Percentiles rank a stretch among this genome's conserved stretches.
phyloP scores from a whole-genome alignment of 2,113 vertebrate species.

The Pterocles gutturalis region DNA sequence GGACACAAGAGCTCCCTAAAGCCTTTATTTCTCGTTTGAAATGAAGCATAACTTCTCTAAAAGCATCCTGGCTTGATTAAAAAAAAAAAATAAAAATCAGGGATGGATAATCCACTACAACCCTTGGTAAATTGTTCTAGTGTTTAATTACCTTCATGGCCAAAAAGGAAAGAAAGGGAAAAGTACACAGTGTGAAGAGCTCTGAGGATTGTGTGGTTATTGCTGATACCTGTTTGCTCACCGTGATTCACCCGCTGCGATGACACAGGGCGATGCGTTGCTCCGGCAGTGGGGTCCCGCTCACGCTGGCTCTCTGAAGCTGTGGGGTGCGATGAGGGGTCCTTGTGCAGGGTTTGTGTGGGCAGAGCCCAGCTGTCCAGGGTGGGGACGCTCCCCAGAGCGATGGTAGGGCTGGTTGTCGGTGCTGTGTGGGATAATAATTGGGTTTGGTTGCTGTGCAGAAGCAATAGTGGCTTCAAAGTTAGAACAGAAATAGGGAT shows the following conservation, averaged over 20 bases:
- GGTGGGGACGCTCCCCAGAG: not conserved
- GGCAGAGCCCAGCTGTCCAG: not conserved
- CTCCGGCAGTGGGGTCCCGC: rapidly evolving
- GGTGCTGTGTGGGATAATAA: rapidly evolving
- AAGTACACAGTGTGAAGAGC: not conserved
- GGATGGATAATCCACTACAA: conserved; percentile 48
- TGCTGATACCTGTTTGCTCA: not conserved
- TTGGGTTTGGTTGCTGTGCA: rapidly evolving
- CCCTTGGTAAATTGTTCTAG: conserved; percentile 11
- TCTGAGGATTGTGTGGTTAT: not conserved
- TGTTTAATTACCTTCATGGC: conserved; percentile 35
- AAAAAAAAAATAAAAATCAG: not conserved
- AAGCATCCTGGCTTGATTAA: not conserved
- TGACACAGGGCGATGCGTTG: rapidly evolving
- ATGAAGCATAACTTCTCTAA: not conserved
- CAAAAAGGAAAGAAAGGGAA: not conserved
- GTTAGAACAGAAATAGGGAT: not conserved
- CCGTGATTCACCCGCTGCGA: rapidly evolving
- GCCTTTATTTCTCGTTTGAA: not conserved
- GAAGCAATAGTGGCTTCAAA: not conserved
- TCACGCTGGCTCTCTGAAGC: not conserved
- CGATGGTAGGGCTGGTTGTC: rapidly evolving
- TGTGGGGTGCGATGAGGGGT: rapidly evolving
- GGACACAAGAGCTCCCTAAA: not conserved
- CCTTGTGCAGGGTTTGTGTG: too few species aligned